Conservation (phyloP, 2,113 vertebrate genomes). For the Pachypanchax playfairii region DNA sequence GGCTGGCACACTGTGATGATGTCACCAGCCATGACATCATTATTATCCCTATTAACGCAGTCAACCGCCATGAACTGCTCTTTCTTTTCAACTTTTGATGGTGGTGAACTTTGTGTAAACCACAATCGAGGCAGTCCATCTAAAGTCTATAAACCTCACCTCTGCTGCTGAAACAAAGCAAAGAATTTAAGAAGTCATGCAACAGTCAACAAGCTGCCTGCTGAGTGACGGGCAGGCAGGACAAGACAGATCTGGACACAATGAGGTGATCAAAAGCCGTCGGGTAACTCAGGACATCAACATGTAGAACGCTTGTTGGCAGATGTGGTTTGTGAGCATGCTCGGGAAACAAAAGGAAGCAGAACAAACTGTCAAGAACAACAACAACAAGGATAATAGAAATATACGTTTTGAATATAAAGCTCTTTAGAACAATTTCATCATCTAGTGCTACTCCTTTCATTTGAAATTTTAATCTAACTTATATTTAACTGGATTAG, state of each 20-base stretch:
- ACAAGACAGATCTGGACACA: conserved; percentile 56
- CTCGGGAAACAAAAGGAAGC: conserved; percentile 29
- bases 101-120: conserved; percentile 55
- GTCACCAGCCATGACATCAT: conserved; percentile 71
- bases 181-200: conserved; percentile 69
- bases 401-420: background rate
- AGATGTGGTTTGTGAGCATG: conserved; percentile 56
- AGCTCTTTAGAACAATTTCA: background rate
- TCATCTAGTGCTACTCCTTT: background rate
- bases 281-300: conserved; percentile 61
- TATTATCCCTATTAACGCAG: conserved; percentile 64
- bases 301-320: conserved; percentile 54
- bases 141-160: conserved; percentile 19
- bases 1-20: conserved; percentile 73
- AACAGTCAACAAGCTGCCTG: conserved; percentile 70
- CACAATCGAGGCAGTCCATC: conserved; percentile 35
- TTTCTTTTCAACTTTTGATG: conserved; percentile 68
- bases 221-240: conserved; percentile 52
- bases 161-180: conserved; percentile 41
- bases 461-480: background rate
- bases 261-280: conserved; percentile 52
- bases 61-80: conserved; percentile 59
- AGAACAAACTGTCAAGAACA: background rate
- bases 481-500: too few species aligned
- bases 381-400: background rate